Evolutionary conservation across 2,888 invertebrate genomes (phyloP).

Genomic region (Hydrotaea cyrtoneurina): DNA sequence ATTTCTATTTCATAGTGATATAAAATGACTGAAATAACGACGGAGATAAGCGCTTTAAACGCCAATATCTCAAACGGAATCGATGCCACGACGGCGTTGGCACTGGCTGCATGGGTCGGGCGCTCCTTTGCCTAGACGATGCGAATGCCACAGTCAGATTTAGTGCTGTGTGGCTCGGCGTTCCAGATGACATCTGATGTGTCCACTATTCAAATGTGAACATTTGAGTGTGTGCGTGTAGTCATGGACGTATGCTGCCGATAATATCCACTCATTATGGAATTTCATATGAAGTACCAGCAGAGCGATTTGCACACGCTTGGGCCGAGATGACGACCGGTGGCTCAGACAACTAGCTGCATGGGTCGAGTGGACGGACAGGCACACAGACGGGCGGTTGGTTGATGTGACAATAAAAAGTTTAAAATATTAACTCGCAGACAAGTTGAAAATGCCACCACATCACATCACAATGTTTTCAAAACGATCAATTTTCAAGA

Average conservation of each 20-base stretch:
- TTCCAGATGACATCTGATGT: slow-evolving; percentile 24
- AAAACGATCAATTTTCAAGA: slow-evolving; percentile 78
- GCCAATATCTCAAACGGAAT: slow-evolving; percentile 73
- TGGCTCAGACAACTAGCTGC: not conserved
- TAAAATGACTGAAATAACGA: slow-evolving; percentile 74
- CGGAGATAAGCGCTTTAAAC: slow-evolving; percentile 76
- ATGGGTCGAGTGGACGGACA: not conserved
- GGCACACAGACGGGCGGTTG: slow-evolving; percentile 2
- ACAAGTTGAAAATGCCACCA: slow-evolving; percentile 79
- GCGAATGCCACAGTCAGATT: not conserved
- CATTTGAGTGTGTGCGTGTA: not conserved
- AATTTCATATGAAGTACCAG: slow-evolving; percentile 10
- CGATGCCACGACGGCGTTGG: slow-evolving; percentile 44
- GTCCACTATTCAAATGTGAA: not conserved
- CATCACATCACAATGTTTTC: slow-evolving; percentile 76
- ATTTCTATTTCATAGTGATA: slow-evolving; percentile 71
- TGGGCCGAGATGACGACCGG: slow-evolving; percentile 20
- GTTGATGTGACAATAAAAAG: slow-evolving; percentile 59
- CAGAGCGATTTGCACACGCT: not conserved
- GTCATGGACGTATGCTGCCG: slow-evolving; percentile 5
- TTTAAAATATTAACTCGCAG: slow-evolving; percentile 78
- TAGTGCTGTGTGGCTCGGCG: not conserved
- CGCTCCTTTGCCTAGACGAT: not conserved
- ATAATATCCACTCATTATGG: slow-evolving; percentile 41
- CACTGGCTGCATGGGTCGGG: not conserved